These are phyloP conservation scores for Pangasius krempfi DNA, from an alignment of 2,797 vertebrate species.

Conservation along the genomic window DNA sequence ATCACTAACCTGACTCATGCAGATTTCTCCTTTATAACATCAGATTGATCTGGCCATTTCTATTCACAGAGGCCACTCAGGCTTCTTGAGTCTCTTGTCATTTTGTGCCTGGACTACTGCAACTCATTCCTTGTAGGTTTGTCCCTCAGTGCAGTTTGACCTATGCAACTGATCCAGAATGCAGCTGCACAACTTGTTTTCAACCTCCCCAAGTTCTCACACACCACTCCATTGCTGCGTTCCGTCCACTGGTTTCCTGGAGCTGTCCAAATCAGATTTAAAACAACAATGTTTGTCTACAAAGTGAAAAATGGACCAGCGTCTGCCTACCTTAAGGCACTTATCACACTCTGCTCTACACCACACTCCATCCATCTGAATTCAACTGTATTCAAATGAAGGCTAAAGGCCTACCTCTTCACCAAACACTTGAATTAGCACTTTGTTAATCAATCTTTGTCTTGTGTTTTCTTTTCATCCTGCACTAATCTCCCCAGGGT, in stretches of 20 bases:
- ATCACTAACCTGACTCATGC: neutral
- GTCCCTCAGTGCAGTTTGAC: neutral
- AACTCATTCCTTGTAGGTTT: neutral
- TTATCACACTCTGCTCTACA: neutral
- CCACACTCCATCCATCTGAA: neutral
- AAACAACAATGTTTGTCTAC: neutral
- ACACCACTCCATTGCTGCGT: neutral
- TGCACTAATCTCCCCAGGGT: neutral
- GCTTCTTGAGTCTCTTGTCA: neutral
- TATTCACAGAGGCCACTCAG: neutral
- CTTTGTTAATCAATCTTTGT: neutral
- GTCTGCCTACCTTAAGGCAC: neutral
- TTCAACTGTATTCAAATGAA: neutral
- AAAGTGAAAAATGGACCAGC: neutral
- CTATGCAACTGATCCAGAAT: neutral
- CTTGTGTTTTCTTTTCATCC: neutral
- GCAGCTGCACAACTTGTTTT: neutral
- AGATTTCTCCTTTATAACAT: neutral
- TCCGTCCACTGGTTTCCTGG: neutral
- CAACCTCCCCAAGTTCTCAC: neutral
- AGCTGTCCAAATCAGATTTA: neutral
- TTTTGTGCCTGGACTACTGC: neutral
- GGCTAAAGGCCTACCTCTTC: neutral
- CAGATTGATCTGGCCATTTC: neutral
- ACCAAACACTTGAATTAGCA: neutral